A percentile compares a stretch with the other conserved stretches of the same genome.
phyloP scores from a whole-genome alignment of 2,888 invertebrate genomes.

The Melanophora roralis region DNA sequence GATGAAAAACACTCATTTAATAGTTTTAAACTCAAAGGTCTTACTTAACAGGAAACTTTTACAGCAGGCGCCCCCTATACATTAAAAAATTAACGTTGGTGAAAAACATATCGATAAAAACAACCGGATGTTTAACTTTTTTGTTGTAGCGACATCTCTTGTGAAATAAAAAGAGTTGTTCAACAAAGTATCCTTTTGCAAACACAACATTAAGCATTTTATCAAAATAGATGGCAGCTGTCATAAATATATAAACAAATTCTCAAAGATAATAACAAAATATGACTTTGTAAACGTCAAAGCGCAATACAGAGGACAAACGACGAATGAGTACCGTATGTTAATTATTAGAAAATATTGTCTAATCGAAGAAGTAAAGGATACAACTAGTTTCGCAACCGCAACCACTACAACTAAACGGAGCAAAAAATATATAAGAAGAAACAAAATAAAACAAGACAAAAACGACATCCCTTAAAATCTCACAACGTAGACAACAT shows the following conservation, averaged over 20 bases:
- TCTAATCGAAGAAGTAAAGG: slow-evolving; percentile 58
- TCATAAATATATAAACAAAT: slow-evolving; percentile 39
- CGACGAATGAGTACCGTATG: slow-evolving; percentile 34
- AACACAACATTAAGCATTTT: slow-evolving; percentile 4
- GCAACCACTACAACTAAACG: slow-evolving; percentile 12
- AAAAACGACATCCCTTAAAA: slow-evolving; percentile 1
- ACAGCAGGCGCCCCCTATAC: not conserved
- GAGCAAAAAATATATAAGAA: not conserved
- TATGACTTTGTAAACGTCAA: slow-evolving; percentile 52
- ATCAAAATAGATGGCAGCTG: slow-evolving; percentile 32
- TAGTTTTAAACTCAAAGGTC: too few species aligned
- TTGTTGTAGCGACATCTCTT: slow-evolving; percentile 12
- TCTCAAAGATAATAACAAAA: slow-evolving; percentile 26
- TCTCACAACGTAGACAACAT: slow-evolving; percentile 43
- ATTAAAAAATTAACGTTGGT: not conserved
- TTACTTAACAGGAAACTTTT: too few species aligned
- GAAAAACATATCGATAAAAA: not conserved
- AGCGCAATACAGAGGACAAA: slow-evolving; percentile 15
- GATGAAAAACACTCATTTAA: too few species aligned
- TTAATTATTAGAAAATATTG: slow-evolving; percentile 51
- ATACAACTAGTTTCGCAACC: slow-evolving; percentile 43
- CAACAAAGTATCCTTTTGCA: slow-evolving; percentile 33
- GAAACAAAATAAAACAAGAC: slow-evolving; percentile 25
- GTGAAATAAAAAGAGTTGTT: not conserved
- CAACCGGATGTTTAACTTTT: not conserved